Conservation (phyloP, 2,888 invertebrate genomes). For the Luperina testacea region DNA sequence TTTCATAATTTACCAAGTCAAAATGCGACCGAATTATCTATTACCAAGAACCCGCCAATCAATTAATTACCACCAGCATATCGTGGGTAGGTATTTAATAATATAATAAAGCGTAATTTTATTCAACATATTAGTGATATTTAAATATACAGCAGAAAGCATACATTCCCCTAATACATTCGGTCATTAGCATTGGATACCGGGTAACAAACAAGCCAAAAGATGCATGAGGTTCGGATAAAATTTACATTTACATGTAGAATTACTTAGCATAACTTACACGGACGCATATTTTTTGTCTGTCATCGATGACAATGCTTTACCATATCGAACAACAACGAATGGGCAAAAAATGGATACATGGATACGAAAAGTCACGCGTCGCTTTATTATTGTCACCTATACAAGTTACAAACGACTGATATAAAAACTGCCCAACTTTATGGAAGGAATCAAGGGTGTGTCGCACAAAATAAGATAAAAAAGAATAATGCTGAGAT, state of each 20-base stretch:
- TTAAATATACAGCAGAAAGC: slow-evolving; percentile 23
- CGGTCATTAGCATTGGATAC: slow-evolving; percentile 42
- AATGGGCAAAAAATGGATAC: slow-evolving; percentile 16
- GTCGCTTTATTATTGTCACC: slow-evolving; percentile 36
- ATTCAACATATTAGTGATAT: background rate
- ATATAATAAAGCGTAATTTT: background rate
- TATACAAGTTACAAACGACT: slow-evolving; percentile 50
- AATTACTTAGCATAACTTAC: slow-evolving; percentile 54
- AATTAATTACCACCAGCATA: background rate
- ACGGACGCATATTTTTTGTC: slow-evolving; percentile 42
- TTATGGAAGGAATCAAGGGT: slow-evolving; percentile 42
- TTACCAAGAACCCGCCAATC: background rate
- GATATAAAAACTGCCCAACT: slow-evolving; percentile 46
- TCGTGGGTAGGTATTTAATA: background rate
- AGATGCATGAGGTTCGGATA: slow-evolving; percentile 43
- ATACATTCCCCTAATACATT: slow-evolving; percentile 35
- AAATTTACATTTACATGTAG: slow-evolving; percentile 57
- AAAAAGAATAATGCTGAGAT: slow-evolving; percentile 52
- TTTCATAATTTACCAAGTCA: background rate
- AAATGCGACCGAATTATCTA: background rate
- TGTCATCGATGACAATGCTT: slow-evolving; percentile 35
- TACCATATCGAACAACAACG: slow-evolving; percentile 21
- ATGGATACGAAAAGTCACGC: slow-evolving; percentile 19
- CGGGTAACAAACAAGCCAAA: slow-evolving; percentile 35
- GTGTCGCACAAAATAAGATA: slow-evolving; percentile 54